Evolutionary conservation across 2,797 vertebrate species (phyloP).

Genomic region (Enteromius paludinosus): DNA sequence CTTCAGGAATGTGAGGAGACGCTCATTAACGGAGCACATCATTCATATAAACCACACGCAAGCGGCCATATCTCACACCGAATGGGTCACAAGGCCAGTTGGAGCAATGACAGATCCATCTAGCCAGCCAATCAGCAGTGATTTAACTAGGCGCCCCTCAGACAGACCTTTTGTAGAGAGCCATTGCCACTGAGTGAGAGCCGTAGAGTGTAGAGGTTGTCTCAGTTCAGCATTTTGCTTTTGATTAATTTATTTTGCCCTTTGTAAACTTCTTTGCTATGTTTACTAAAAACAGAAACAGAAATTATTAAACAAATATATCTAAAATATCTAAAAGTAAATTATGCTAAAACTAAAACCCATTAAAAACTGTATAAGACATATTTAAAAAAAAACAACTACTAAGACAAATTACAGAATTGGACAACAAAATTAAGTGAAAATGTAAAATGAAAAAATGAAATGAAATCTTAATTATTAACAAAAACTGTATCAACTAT

Average conservation of each 20-base stretch:
- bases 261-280: neutral
- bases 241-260: neutral
- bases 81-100: conserved; percentile 39
- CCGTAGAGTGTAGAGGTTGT: neutral
- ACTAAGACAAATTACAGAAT: neutral
- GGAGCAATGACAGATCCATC: conserved; percentile 14
- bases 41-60: conserved; percentile 54
- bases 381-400: too few species aligned
- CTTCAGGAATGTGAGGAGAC: conserved; percentile 49
- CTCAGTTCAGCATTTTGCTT: conserved; percentile 6
- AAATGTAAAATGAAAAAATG: neutral
- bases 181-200: neutral
- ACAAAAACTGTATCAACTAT: neutral
- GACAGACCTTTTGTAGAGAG: conserved; percentile 2
- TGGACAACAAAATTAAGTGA: neutral
- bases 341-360: too few species aligned
- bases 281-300: neutral
- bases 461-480: neutral
- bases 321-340: too few species aligned
- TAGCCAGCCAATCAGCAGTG: conserved; percentile 3
- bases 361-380: too few species aligned
- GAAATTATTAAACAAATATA: neutral
- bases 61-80: conserved; percentile 56
- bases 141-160: conserved; percentile 12
- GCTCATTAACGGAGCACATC: conserved; percentile 58